Evolutionary conservation across 2,113 vertebrate genomes (phyloP).

Genomic region (Sapayoa aenigma): DNA sequence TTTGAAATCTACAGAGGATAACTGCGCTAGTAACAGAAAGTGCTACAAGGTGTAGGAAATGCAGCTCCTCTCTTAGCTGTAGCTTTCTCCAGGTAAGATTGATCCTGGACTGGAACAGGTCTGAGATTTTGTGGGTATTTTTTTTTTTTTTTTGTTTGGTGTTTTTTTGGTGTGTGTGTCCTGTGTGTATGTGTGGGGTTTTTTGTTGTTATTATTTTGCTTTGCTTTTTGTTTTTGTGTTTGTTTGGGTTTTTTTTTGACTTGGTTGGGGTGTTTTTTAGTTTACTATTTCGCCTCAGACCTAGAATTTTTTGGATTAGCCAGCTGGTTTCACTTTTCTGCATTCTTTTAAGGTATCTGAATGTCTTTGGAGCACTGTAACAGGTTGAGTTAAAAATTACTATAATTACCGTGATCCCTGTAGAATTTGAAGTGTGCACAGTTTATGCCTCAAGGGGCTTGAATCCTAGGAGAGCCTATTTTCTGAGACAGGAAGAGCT

Average conservation of each 20-base stretch:
- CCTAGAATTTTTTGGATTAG: background rate
- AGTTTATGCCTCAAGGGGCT: slow-evolving; percentile 34
- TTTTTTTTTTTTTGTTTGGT: background rate
- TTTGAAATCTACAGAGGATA: background rate
- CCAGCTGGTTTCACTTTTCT: slow-evolving; percentile 32
- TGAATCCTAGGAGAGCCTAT: slow-evolving; percentile 3
- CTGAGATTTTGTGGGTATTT: background rate
- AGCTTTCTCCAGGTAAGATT: background rate
- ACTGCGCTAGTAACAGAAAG: background rate
- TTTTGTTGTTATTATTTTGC: no score
- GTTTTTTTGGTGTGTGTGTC: no score
- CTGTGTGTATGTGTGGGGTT: no score
- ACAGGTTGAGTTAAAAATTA: slow-evolving; percentile 54
- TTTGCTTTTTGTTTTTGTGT: background rate
- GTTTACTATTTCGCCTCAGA: background rate
- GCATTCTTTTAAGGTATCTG: background rate
- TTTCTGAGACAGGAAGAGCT: slow-evolving; percentile 23
- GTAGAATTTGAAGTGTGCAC: slow-evolving; percentile 36
- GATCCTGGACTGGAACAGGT: background rate
- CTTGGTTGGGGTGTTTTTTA: background rate
- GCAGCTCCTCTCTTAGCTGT: background rate
- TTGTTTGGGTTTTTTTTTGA: background rate
- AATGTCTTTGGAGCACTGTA: slow-evolving; percentile 35
- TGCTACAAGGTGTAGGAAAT: background rate
- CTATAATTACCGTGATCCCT: slow-evolving; percentile 40